phyloP scores from a whole-genome alignment of 2,797 vertebrate species.

The Erpetoichthys calabaricus region DNA sequence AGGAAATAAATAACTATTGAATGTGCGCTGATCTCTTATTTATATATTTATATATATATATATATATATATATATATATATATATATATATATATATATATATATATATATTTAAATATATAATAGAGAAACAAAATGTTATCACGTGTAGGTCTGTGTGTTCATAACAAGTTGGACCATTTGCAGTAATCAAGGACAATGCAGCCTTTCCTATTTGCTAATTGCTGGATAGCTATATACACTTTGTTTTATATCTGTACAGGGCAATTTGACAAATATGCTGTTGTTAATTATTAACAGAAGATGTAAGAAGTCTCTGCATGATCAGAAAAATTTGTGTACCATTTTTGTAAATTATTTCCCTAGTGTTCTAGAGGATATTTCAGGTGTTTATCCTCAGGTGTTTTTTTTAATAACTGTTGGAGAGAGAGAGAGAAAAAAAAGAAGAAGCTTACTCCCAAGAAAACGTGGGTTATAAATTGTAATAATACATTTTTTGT shows the following conservation, averaged over 20 bases:
- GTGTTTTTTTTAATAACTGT: slow-evolving; percentile 42
- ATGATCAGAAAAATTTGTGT: slow-evolving; percentile 69
- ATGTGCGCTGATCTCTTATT: too few relatives aligned
- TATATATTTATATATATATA: too few relatives aligned
- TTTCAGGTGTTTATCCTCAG: slow-evolving; percentile 47
- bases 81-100: too few relatives aligned
- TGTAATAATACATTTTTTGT: slow-evolving; percentile 91
- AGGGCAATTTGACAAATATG: slow-evolving; percentile 77
- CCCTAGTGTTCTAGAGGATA: slow-evolving; percentile 74
- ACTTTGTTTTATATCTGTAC: slow-evolving; percentile 88
- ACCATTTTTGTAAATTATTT: slow-evolving; percentile 90
- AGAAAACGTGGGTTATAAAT: slow-evolving; percentile 71
- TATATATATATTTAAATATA: too few relatives aligned
- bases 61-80: too few relatives aligned
- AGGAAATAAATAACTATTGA: too few relatives aligned
- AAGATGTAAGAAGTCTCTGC: slow-evolving; percentile 95
- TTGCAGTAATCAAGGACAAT: too few relatives aligned
- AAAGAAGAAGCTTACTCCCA: slow-evolving; percentile 49
- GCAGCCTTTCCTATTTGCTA: slow-evolving; percentile 35
- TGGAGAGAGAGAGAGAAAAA: slow-evolving; percentile 37
- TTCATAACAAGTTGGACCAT: too few relatives aligned
- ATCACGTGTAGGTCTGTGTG: too few relatives aligned
- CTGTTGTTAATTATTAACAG: slow-evolving; percentile 81
- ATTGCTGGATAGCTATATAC: slow-evolving; percentile 65
- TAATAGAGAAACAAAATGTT: too few relatives aligned